A percentile compares a stretch with the other conserved stretches of the same genome.
Evolutionary conservation across 2,888 invertebrate species (phyloP).

Genomic region (Antitype chi): DNA sequence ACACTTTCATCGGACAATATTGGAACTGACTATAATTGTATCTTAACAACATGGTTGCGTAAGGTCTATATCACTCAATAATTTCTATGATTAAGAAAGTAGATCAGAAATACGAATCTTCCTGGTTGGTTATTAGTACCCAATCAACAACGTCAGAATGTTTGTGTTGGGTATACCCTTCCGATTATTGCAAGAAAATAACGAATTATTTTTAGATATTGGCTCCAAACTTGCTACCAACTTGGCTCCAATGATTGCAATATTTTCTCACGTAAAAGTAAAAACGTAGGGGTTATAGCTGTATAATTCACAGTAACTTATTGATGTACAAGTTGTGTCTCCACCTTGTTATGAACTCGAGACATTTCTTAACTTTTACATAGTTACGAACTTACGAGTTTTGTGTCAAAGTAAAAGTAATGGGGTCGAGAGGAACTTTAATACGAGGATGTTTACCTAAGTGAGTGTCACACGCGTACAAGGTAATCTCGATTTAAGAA

Average conservation of each 20-base stretch:
- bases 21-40: neutral
- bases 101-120: neutral
- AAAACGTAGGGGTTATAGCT: neutral
- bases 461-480: neutral
- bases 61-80: neutral
- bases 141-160: too few relatives aligned
- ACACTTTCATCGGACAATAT: neutral
- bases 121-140: neutral
- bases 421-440: constrained; percentile 8
- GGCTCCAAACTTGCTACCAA: neutral
- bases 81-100: neutral
- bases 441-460: neutral
- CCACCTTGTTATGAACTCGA: constrained; percentile 41
- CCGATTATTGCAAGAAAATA: neutral
- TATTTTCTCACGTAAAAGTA: neutral
- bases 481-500: neutral
- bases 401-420: constrained; percentile 28
- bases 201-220: neutral
- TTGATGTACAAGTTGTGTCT: constrained; percentile 42
- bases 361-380: constrained; percentile 18
- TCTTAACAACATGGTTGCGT: neutral
- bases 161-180: too few relatives aligned
- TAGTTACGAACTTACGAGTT: constrained; percentile 28
- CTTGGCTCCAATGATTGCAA: neutral
- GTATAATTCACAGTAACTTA: constrained; percentile 24